Conservation (phyloP, 2,113 vertebrate species). For the Xyrauchen texanus region DNA sequence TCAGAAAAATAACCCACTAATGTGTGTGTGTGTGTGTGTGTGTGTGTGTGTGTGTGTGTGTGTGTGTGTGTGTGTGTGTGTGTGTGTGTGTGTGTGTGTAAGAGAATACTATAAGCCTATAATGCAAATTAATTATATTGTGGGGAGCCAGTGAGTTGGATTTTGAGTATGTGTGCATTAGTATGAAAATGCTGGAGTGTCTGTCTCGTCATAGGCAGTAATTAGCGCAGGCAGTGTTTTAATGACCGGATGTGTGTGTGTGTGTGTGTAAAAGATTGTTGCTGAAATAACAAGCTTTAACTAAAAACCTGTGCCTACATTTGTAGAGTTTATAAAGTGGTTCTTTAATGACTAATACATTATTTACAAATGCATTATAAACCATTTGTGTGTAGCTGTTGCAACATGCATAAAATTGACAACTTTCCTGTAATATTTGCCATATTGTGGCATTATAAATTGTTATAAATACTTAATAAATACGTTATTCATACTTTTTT, state of each 20-base stretch:
- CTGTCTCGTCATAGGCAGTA: conserved; percentile 34
- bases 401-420: too few relatives aligned
- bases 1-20: neutral
- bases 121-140: conserved; percentile 19
- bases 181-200: neutral
- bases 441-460: too few relatives aligned
- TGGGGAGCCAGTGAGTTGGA: conserved; percentile 16
- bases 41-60: conserved; percentile 11
- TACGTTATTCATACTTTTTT: too few relatives aligned
- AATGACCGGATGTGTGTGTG: conserved; percentile 24
- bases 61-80: conserved; percentile 5
- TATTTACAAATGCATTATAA: too few relatives aligned
- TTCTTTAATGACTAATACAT: too few relatives aligned
- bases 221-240: conserved; percentile 40
- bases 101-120: neutral
- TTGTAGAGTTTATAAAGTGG: too few relatives aligned
- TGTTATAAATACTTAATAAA: too few relatives aligned
- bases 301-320: conserved; percentile 4
- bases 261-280: conserved; percentile 5
- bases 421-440: too few relatives aligned
- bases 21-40: conserved; percentile 5
- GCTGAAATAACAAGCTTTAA: conserved; percentile 18
- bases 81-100: conserved; percentile 8
- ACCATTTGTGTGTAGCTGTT: too few relatives aligned
- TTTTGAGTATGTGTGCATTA: neutral